phyloP scores from a whole-genome alignment of 1,140 invertebrate species.

The Littorina saxatilis region DNA sequence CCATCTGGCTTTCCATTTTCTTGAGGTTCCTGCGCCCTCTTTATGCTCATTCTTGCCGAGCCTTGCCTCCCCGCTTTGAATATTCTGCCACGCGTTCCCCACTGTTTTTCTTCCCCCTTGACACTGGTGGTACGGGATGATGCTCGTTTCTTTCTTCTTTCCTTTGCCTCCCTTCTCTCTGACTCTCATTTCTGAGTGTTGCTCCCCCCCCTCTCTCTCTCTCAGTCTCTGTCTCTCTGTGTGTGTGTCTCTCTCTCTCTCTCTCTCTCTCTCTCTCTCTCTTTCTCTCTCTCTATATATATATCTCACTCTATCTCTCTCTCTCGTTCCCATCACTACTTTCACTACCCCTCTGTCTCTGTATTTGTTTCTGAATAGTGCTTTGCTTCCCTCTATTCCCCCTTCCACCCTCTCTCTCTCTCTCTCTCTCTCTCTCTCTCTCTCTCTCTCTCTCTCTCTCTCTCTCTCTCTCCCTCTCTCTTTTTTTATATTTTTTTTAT shows the following conservation, averaged over 20 bases:
- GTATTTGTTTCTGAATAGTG: background rate
- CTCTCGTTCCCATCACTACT: background rate
- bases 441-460: background rate
- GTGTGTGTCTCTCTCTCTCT: background rate
- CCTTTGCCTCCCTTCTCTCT: background rate
- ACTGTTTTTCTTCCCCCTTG: background rate
- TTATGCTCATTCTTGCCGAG: background rate
- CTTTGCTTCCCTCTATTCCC: background rate
- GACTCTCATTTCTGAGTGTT: background rate
- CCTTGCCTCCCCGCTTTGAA: background rate
- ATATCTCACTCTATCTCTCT: background rate
- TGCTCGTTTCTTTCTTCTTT: background rate
- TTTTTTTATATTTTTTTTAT: background rate
- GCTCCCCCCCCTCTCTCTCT: background rate
- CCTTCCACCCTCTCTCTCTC: background rate
- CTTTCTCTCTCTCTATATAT: background rate
- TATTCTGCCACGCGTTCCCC: background rate
- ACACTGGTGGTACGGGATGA: background rate
- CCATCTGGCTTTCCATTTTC: conserved; percentile 3
- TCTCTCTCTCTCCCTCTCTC: background rate
- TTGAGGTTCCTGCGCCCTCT: background rate
- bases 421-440: background rate
- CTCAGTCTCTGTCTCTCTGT: background rate
- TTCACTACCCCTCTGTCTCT: background rate
- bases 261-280: background rate